Evolutionary conservation across 2,113 vertebrate species (phyloP), one percentile per base, ranked within the genome.

Genomic region (Anhinga rufa): DNA sequence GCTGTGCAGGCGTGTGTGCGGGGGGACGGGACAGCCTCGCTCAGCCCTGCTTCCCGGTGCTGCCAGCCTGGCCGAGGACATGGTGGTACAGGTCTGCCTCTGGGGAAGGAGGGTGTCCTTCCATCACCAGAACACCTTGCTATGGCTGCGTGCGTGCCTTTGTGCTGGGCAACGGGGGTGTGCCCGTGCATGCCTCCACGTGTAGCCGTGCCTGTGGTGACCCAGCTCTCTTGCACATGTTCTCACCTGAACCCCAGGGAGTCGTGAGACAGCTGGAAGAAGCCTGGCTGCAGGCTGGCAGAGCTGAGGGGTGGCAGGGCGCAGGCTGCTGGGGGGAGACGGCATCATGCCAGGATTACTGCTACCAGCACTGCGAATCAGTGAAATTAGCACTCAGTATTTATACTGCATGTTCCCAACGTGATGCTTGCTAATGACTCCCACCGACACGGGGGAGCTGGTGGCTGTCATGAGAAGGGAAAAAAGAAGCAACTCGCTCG

Each of bases 161-260:
- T 20, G 46, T 31, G 64, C 74, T 29, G 70, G 72, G 32, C 42
- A 32, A 2, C 2, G 12, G 28, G 31, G 60, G 9, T 49, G 66
- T 42, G 49, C 9, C 40, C 5, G 1, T 10, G 25, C 5, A 2
- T 3, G 6, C 20, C 42, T 55, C 69, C 0, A 1, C 2, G 10
- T 5, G 10, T 48, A 64, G 20, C 36, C 17, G 6, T 49, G 58
- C 21, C 58, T 18, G 28, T 29, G n/a, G 11, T 0, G 4, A 17
- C 69, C 16, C 42, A 28, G 21, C 15, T 60, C 26, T 18, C 20
- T 19, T 6, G 1, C 64, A n/a, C 2, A 0, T 13, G 65, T 5
- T 8, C 54, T 51, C 54, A 26, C 46, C 66, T 21, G 58, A 12
- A 9, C 28, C 14, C 12, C 58, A 8, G 77, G 22, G 48, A 84